A percentile compares a stretch with the other conserved stretches of the same genome.
Conservation (phyloP, 2,113 vertebrate species). For the Craseonycteris thonglongyai region DNA sequence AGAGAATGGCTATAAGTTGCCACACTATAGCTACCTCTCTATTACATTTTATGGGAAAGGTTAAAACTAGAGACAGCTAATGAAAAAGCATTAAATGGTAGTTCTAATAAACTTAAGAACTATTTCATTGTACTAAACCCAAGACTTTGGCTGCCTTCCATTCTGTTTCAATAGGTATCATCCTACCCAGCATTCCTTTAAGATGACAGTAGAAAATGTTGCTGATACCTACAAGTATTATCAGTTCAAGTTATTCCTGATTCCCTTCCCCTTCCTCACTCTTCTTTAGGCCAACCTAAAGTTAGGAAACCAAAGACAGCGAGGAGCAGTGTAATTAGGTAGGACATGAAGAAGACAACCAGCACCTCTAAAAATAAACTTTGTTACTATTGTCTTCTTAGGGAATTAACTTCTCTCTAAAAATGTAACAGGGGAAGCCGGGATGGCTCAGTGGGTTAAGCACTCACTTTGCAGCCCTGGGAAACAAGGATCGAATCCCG, state of each 20-base stretch:
- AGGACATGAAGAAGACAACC: not conserved
- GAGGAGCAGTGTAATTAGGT: not conserved
- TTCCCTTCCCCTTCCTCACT: not conserved
- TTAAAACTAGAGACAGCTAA: not conserved
- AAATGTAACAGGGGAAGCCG: constrained; percentile 10
- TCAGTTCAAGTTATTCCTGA: not conserved
- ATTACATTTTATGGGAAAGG: not conserved
- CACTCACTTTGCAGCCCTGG: too few species aligned
- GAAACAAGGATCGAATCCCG: too few species aligned
- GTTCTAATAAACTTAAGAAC: not conserved
- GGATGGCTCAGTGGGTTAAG: too few species aligned
- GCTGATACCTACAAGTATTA: not conserved
- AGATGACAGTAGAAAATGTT: not conserved
- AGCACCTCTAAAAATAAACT: not conserved
- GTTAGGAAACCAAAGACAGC: not conserved
- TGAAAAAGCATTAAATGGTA: not conserved
- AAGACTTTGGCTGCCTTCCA: not conserved
- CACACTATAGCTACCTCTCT: not conserved
- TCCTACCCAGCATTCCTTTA: not conserved
- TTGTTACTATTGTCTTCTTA: not conserved
- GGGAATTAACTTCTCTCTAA: not conserved
- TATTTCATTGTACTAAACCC: not conserved
- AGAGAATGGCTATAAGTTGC: not conserved
- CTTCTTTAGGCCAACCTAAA: not conserved
- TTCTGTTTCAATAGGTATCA: not conserved